Evolutionary conservation across 2,888 invertebrate genomes (phyloP), one percentile per base, ranked within the genome.

Genomic region (Sceliomorpha sp.): DNA sequence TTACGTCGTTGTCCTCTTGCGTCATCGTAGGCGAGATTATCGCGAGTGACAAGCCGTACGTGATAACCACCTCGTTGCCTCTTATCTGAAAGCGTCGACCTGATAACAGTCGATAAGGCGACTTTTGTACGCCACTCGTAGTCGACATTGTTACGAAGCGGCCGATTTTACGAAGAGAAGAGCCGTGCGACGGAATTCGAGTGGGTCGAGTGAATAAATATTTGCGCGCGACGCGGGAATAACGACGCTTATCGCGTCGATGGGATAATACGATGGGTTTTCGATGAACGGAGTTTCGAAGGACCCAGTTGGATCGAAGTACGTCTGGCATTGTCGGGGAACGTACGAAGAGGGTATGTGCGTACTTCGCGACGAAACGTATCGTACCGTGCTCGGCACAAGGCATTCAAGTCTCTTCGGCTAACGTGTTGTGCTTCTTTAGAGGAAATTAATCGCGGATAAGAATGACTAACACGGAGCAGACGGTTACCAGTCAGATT

Each of bases 391-490:
- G 15, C 12, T n/a, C 0, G 15, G 15, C n/a, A 3, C 2, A 2
- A 63, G 70, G 77, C 80, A 71, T 80, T 76, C 76, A 82, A 76
- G 73, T 79, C 78, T 76, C 77, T 69, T 44, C 40, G 42, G 29
- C 42, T 67, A 51, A 42, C 48, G 14, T 10, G 15, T 34, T 10
- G 15, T 34, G 36, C 47, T 58, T 32, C 48, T 44, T 9, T 26
- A n/a, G 15, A 27, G 20, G 26, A 34, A 31, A 31, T 48, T 13
- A 39, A 37, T 50, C 29, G 31, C n/a, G 45, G 53, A 26, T 13
- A 29, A 53, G 37, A 58, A 80, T 79, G 79, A 74, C 77, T 2
- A 80, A 79, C 66, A 78, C 78, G 66, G 79, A 80, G 27, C 68
- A 78, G 14, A 72, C 62, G 1, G 58, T 76, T 5, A 20, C 75